Evolutionary conservation across 1,140 invertebrate species (phyloP), one percentile per base, ranked within the genome.

Genomic region (Bombus polaris): DNA sequence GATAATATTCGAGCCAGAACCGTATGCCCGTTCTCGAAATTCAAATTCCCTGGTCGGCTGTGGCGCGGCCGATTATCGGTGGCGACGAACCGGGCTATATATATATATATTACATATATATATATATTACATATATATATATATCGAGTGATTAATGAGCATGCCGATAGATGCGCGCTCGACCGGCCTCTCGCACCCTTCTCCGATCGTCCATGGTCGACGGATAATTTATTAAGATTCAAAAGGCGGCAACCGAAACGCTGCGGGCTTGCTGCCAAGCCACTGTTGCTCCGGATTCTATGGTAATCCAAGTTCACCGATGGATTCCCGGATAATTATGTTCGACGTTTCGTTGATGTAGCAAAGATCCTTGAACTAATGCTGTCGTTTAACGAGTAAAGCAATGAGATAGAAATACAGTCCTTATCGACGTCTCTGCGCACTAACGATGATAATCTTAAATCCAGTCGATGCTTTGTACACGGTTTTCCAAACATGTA

Each of bases 161-260:
- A 89, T 90, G 91, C 90, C 93, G 92, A 93, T 92, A 92, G 87
- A 85, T 88, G 85, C 82, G 53, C 85, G 82, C 76, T 80, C 77
- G 66, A 81, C 39, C 74, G 65, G 57, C 35, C n/a, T 62, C 81
- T 71, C 84, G 62, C 77, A 42, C 62, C 81, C 59, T 76, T 47
- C 59, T 76, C 73, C 59, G 76, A 83, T 85, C 85, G 59, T 68
- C 72, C 81, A 72, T 77, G 74, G 79, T 79, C 86, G 88, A 81
- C 89, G 87, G 90, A 93, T 94, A 94, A 94, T 94, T 94, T 94
- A 94, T 94, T 93, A 94, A 94, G 92, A 93, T 93, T 91, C 89
- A 88, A 88, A 91, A 89, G 86, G 88, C 86, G 87, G 84, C 87
- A 83, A 78, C 39, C 87, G 86, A 91, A 92, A 89, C 90, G 87